Conservation (phyloP, 2,113 vertebrate genomes). For the Zosterops lateralis region DNA sequence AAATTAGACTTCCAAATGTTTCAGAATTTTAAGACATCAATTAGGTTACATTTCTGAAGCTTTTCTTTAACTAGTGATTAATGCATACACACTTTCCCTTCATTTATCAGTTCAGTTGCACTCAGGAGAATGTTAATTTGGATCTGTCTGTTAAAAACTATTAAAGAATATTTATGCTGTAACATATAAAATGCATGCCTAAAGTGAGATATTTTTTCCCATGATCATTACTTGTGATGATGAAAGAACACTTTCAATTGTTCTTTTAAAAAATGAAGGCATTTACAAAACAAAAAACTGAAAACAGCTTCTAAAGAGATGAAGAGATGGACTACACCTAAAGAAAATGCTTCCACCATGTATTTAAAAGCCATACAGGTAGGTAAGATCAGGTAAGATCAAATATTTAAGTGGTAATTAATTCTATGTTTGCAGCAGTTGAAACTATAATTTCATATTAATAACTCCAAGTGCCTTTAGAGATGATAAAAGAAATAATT, state of each 20-base stretch:
- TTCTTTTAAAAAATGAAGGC: background rate
- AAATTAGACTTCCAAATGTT: slow-evolving; percentile 13
- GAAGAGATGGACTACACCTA: background rate
- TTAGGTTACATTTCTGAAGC: slow-evolving; percentile 43
- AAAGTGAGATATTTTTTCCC: background rate
- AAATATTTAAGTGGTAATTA: slow-evolving; percentile 56
- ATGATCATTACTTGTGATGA: background rate
- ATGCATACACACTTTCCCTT: background rate
- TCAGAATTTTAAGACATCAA: slow-evolving; percentile 22
- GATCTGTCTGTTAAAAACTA: background rate
- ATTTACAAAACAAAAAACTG: background rate
- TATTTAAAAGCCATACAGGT: slow-evolving; percentile 18
- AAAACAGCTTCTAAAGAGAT: background rate
- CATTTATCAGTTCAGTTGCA: slow-evolving; percentile 10
- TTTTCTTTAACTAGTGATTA: slow-evolving; percentile 15
- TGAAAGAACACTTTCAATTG: background rate
- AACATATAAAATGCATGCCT: slow-evolving; percentile 6
- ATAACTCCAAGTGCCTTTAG: background rate
- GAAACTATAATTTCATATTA: slow-evolving; percentile 38
- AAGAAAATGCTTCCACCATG: background rate
- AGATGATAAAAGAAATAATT: slow-evolving; percentile 12
- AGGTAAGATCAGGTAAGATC: slow-evolving; percentile 31
- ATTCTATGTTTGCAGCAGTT: slow-evolving; percentile 38
- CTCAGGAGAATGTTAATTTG: background rate
- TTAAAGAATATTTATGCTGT: background rate